Base-by-base conservation (phyloP, 92 coral and sea anemone genomes). In the Nematostella vectensis region DNA sequence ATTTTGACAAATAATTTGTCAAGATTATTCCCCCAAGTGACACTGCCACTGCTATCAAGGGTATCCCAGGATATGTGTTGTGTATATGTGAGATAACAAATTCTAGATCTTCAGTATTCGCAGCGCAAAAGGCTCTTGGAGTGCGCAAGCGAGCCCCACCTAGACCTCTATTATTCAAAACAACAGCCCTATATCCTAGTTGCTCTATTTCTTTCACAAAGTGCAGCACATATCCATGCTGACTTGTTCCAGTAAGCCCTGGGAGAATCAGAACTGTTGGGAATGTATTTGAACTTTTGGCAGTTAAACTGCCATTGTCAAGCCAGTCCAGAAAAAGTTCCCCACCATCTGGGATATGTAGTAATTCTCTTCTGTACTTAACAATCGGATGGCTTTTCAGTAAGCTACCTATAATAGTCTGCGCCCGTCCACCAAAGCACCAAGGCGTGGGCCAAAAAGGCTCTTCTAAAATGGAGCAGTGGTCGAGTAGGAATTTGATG, bases 401-500 rank as follows among this genome's bases (percentile, higher is more conserved):
- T 0, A 88, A 27, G 62, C 69, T 70, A 10, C 71, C 94, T 27
- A 76, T 54, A 29, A 83, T 52, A 20, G 96, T 83, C 63, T 88
- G 94, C 20, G 78, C 59, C 27, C 88, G 76, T 1, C 88, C 96
- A 29, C 86, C 96, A 72, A 58, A 83, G 36, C 94, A 79, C 96
- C 96, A 88, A 15, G 77, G 58, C 13, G 96, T 88, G 0, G 96
- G 88, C 83, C 88, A 81, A 57, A 83, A 88, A 0, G 69, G 50
- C 61, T 83, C 68, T 49, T 62, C 25, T 28, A 69, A 58, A 13
- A 74, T 69, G 22, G 86, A 79, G 43, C 87, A 83, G 59, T 63
- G 56, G 37, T 56, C 63, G 36, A 54, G 17, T 27, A 83, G 65
- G 10, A 73, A 74, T 42, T 16, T 19, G 3, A 45, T 68, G 31